Percentiles rank a stretch among this genome's conserved stretches.
phyloP scores from a whole-genome alignment of 2,797 vertebrate species.

The Oophaga sylvatica region DNA sequence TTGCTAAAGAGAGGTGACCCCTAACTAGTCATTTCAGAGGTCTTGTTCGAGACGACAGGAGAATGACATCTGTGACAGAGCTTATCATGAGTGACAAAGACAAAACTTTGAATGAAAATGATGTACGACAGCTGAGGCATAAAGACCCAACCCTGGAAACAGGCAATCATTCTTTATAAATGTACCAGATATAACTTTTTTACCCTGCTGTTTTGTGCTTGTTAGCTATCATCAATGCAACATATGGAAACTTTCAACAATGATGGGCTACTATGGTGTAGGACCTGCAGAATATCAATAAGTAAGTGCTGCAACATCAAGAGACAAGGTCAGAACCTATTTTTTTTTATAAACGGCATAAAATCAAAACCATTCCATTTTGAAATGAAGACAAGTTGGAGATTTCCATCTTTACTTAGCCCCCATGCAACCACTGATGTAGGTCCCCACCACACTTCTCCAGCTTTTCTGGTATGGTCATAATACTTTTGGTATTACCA shows the following conservation, averaged over 20 bases:
- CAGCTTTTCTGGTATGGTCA: too few relatives aligned
- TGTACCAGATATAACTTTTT: background rate
- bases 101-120: slow-evolving; percentile 10
- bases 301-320: background rate
- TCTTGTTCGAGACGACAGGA: slow-evolving; percentile 2
- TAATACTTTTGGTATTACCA: too few relatives aligned
- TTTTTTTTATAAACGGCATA: background rate
- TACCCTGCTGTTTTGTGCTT: background rate
- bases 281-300: background rate
- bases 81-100: slow-evolving; percentile 28
- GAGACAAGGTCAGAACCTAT: background rate
- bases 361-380: too few relatives aligned
- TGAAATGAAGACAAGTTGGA: too few relatives aligned
- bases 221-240: background rate
- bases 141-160: background rate
- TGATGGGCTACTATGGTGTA: background rate
- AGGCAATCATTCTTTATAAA: background rate
- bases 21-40: slow-evolving; percentile 18
- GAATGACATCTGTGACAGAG: slow-evolving; percentile 27
- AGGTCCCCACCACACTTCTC: too few relatives aligned
- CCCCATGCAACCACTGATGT: too few relatives aligned
- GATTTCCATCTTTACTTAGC: too few relatives aligned
- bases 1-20: slow-evolving; percentile 45
- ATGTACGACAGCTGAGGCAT: slow-evolving; percentile 17
- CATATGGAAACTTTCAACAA: background rate